Conservation (phyloP, 1,140 invertebrate genomes). For the Centruroides sculpturatus region DNA sequence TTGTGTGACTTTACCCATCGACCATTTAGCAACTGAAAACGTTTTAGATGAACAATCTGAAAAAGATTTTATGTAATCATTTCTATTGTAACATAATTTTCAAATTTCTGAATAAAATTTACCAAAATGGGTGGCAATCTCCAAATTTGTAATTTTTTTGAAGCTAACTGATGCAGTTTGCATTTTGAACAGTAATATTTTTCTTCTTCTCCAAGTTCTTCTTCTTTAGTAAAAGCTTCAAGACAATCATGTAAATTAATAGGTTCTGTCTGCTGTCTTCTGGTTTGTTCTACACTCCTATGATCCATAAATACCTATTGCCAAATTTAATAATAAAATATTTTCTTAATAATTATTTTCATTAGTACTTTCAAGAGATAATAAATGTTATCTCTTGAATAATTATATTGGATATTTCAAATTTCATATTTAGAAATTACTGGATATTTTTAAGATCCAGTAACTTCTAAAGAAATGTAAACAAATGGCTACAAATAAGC, state of each 20-base stretch:
- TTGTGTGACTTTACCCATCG: constrained; percentile 90
- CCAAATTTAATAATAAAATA: neutral
- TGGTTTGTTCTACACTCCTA: constrained; percentile 47
- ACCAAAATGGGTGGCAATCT: constrained; percentile 69
- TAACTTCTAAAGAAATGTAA: no score
- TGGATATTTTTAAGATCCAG: no score
- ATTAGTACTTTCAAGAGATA: no score
- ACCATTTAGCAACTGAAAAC: constrained; percentile 73
- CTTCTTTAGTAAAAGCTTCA: constrained; percentile 68
- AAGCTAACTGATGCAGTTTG: constrained; percentile 60
- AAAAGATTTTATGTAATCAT: constrained; percentile 14
- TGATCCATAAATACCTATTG: constrained; percentile 53
- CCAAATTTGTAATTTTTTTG: constrained; percentile 82
- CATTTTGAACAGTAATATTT: constrained; percentile 72
- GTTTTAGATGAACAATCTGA: constrained; percentile 74
- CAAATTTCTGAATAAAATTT: constrained; percentile 22
- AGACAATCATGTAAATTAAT: constrained; percentile 63
- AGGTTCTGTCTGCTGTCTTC: constrained; percentile 53
- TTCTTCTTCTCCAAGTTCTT: constrained; percentile 50
- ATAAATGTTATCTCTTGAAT: no score
- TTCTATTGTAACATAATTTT: neutral
- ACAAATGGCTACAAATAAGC: no score
- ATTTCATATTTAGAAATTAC: no score
- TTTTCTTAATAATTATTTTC: no score
- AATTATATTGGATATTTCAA: no score